Base-by-base conservation (phyloP, 64 coral and sea anemone genomes). In the Montipora sp. region DNA sequence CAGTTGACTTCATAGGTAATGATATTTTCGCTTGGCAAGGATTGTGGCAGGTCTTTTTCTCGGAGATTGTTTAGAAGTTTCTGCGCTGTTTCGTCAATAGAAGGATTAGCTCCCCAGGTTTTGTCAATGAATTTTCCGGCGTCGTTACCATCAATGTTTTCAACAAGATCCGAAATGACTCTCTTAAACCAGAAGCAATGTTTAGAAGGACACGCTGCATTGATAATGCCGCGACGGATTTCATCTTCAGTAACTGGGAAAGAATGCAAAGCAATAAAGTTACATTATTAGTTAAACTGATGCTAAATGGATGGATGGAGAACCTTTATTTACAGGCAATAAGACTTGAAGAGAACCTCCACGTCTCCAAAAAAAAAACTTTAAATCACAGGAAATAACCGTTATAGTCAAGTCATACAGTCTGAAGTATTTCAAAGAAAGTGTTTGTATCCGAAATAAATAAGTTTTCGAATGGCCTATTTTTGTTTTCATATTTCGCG, bases 151-250 rank as follows among this genome's bases (percentile, higher is more conserved):
- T 85, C 82, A 11, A 79, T 10, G 46, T 93, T 90, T 6, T 58
- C 69, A 27, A 47, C 24, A 21, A 99, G 80, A 79, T 99, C 81
- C 16, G 74, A 80, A 59, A 99, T 96, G 13, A 95, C 86, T 7
- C 98, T 53, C 55, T 96, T 99, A 23, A 99, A 99, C 98, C 98
- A 99, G 14, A 99, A 75, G 46, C 94, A 96, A 44, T 98, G 98
- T 82, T 94, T 99, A 4, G 89, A 87, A 18, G 90, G 89, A 76
- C 59, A 57, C 0, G 51, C 27, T 27, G 94, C 82, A 50, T 92
- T 90, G 46, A 99, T 87, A 21, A 99, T 65, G 8, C 98, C 98
- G 6, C 92, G 83, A 3, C 98, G 94, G 67, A 99, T 96, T 61
- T 99, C 98, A 21, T 99, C 94, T 86, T 99, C 98, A 15, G 94